Base-by-base conservation (phyloP, 2,888 invertebrate genomes). In the Fragum sueziense region DNA sequence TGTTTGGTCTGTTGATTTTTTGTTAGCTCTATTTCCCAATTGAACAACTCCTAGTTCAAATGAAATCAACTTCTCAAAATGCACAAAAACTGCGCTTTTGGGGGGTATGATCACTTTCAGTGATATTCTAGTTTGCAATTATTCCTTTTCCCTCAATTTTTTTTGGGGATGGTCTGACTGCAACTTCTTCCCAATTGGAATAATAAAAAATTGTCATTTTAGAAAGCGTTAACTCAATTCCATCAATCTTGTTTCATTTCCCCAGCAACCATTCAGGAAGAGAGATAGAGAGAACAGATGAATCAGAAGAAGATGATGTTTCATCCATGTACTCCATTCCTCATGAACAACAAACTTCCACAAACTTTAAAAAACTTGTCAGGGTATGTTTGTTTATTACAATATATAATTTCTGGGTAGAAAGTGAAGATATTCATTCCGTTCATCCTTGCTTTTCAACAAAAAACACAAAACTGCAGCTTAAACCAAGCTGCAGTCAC, bases 311-410 rank as follows among this genome's bases (percentile, higher is more conserved):
- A 22, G 84, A 85, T 20, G 34, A 73, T 2, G 41, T 65, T 37
- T 70, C 78, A 11, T 86, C 86, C 17, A 82, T 82, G 69, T 78
- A 78, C 54, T 80, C 84, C n/a, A 54, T 78, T 31, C 41, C 82
- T 22, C 70, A 74, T 29, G 78, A 84, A 61, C 54, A 47, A 34
- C 82, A 74, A 31, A 81, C 85, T 2, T 86, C 88, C 54, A 57
- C 76, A 11, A 87, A 86, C 75, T 82, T 86, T 65, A 88, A 86
- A 73, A 80, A 84, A 61, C 75, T 88, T 20, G 74, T 88, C n/a
- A 85, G 82, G 85, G 88, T 88, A 72, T 61, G 82, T 65, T 27
- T 20, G 7, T n/a, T 27, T 2, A 41, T 41, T 41, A 41, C 41
- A 41, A 17, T 11, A 41, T 41, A 41, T 11, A n/a, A n/a, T n/a